Base-by-base conservation (phyloP, 30 jellyfish, hydroid and myxozoan species). In the Pelagia noctiluca region DNA sequence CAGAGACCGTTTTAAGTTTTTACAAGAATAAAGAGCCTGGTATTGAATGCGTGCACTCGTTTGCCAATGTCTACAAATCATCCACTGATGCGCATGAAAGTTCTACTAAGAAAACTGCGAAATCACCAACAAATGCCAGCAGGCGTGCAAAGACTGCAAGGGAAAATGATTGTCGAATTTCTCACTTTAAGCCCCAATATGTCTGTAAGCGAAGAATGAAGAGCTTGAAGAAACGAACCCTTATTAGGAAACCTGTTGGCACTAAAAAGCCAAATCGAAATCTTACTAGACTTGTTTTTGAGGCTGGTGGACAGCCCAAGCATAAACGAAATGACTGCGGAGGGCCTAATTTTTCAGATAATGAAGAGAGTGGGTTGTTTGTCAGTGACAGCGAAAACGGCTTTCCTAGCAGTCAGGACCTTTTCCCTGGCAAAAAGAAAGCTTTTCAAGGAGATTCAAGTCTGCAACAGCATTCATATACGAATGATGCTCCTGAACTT, bases 11-110 rank as follows among this genome's bases (percentile, higher is more conserved):
- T 36, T 13, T 30, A n/a, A 88, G 63, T 4, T 89, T 72, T 49
- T 82, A 89, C 71, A 57, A 46, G 24, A 42, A 53, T 7, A 54
- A 52, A 74, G 90, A 89, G 19, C 97, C 97, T 0, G 35, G 21
- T 0, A 53, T 89, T 23, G 66, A 5, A 24, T 35, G 35, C 24
- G 62, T 85, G 28, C 23, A 73, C 13, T 74, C 95, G 10, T 89
- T 89, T 63, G 48, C 50, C 33, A 72, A 73, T 26, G 37, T 82
- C 36, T 89, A 32, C 73, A 35, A 35, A 37, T 35, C 28, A 1
- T 47, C 8, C 16, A 16, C 57, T 42, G 57, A 5, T 8, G 57
- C 57, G 8, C 8, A 42, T 5, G 57, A 42, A 42, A 42, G 57
- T 42, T 42, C 16, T 8, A 42, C 57, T 16, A 42, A 42, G 57